Conservation (phyloP, 92 coral and sea anemone species). For the Siderastrea radians region DNA sequence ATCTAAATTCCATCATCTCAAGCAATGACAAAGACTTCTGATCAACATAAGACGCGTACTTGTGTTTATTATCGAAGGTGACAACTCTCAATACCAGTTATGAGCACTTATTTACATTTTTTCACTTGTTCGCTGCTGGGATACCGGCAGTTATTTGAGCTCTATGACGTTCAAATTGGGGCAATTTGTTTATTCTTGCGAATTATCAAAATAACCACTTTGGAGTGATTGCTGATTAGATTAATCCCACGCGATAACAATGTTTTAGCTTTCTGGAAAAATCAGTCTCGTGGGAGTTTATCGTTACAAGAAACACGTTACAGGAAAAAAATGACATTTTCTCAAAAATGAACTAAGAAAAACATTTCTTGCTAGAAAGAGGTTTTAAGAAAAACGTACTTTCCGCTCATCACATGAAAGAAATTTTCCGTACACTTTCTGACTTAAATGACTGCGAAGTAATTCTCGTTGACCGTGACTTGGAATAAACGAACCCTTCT, state of each 20-base stretch:
- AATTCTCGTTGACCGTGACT: not conserved
- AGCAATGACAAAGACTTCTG: not conserved
- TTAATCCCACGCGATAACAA: not conserved
- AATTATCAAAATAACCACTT: slow-evolving; percentile 14
- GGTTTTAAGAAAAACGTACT: too few species aligned
- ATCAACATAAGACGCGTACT: not conserved
- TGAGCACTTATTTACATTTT: not conserved
- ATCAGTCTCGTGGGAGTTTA: slow-evolving; percentile 10
- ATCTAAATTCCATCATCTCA: not conserved
- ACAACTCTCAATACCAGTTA: not conserved
- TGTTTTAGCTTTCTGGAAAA: not conserved
- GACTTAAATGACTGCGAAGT: too few species aligned
- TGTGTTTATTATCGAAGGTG: not conserved
- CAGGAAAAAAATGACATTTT: not conserved
- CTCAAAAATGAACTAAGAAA: too few species aligned
- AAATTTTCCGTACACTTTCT: too few species aligned
- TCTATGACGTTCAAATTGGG: not conserved
- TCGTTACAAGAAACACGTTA: not conserved
- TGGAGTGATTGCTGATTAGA: not conserved
- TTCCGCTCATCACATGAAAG: too few species aligned
- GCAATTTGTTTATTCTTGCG: not conserved
- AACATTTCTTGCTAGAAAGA: too few species aligned
- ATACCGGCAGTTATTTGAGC: not conserved
- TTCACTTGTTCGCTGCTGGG: not conserved
- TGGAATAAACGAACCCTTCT: not conserved